These are phyloP conservation scores for Pardosa pseudoannulata DNA, from an alignment of 2,888 invertebrate species.

Conservation along the genomic window DNA sequence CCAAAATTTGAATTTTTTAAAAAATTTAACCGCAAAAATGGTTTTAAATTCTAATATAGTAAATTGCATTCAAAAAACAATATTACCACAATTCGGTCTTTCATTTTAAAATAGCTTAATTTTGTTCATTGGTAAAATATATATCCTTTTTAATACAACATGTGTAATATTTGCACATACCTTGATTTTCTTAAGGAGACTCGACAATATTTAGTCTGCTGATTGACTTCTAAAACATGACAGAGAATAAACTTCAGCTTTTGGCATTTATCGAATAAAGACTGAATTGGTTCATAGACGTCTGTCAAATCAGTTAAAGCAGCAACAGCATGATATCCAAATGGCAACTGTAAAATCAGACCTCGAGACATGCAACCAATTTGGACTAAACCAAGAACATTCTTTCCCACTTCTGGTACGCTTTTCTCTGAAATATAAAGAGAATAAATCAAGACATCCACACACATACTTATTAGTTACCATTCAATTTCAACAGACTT, in stretches of 20 bases:
- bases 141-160: no score
- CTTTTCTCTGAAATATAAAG: background rate
- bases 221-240: constrained; percentile 46
- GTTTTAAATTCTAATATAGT: no score
- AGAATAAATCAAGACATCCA: background rate
- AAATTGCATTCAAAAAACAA: no score
- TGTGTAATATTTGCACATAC: no score
- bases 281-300: background rate
- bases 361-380: constrained; percentile 6
- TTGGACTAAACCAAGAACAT: constrained; percentile 35
- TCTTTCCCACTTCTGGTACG: constrained; percentile 13
- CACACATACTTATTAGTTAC: no score
- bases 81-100: no score
- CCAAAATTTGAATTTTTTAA: no score
- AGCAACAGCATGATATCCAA: constrained; percentile 23
- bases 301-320: constrained; percentile 31
- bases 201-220: constrained; percentile 6
- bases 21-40: no score
- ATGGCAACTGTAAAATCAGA: constrained; percentile 19
- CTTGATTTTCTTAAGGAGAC: constrained; percentile 49
- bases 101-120: no score
- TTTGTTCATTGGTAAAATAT: no score
- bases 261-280: background rate
- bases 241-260: constrained; percentile 27
- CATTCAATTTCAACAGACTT: no score